Evolutionary conservation across 2,113 vertebrate species (phyloP), one percentile per base, ranked within the genome.

Genomic region (Ornithorhynchus anatinus): DNA sequence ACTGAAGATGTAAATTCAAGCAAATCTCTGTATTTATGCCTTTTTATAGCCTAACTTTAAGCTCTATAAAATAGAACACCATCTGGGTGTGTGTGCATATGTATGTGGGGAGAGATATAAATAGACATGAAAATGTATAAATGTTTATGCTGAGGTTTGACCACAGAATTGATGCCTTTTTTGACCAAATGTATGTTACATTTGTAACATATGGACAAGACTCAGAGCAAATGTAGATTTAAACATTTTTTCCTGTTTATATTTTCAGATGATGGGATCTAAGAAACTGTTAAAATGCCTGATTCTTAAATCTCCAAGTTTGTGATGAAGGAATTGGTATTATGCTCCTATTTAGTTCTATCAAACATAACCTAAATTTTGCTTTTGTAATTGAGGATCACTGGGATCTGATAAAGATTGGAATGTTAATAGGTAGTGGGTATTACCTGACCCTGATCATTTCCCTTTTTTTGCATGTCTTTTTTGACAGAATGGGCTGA

Each of bases 361-460:
- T 52, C 69, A 85, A 71, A 20, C 47, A 77, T 68, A 71, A 62
- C 65, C 84, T 29, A 69, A 48, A 65, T 65, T 86, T 84, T 84
- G 42, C 72, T 59, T 1, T 27, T 53, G 8, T 53, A 53, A 31
- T 79, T 40, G 77, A 70, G 69, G 38, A 66, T 31, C 62, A 79
- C 48, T 64, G 69, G 44, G 56, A 79, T 31, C 45, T 50, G 44
- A 68, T 71, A n/a, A 19, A 32, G 60, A 86, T 72, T 71, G 59
- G 67, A 86, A 80, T 79, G 23, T 54, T 86, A 80, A 84, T 80
- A 63, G 60, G 69, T 76, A 66, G 62, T 85, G 70, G 56, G 69
- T 69, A 50, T 33, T 58, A 47, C 72, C 72, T 80, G 79, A 74
- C 54, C 63, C n/a, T 72, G 65, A 31, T 73, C 33, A 23, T 58